Evolutionary conservation across 2,113 vertebrate species (phyloP).

Genomic region (Orcinus orca): DNA sequence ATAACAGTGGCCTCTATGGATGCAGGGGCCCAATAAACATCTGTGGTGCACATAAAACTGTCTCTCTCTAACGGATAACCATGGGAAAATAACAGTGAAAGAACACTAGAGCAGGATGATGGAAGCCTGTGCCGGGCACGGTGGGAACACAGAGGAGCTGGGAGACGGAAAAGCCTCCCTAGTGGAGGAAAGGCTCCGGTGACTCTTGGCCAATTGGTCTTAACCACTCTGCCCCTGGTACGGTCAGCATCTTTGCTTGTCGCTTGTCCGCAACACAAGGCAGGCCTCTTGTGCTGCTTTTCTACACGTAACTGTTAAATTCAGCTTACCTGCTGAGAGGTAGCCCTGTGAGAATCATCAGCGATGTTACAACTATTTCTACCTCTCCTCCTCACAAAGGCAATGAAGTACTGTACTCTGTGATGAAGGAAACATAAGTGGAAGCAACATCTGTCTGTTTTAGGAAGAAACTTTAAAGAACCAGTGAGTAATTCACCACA

Average conservation of each 20-base stretch:
- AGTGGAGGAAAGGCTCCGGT: background rate
- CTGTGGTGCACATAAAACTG: background rate
- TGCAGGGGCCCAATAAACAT: background rate
- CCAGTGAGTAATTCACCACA: background rate
- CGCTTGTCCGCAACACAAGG: no score
- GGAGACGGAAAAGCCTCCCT: background rate
- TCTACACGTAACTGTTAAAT: background rate
- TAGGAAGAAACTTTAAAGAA: background rate
- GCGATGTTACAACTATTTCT: background rate
- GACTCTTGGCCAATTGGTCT: background rate
- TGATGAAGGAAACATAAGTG: background rate
- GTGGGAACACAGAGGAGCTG: background rate
- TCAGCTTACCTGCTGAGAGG: background rate
- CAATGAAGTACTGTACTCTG: background rate
- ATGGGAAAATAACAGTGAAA: background rate
- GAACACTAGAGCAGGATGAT: background rate
- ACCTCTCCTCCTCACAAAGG: background rate
- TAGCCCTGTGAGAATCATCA: no score
- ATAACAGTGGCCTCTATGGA: background rate
- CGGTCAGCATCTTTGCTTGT: background rate
- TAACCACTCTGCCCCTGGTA: background rate
- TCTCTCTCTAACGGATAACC: background rate
- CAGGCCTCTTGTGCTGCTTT: background rate
- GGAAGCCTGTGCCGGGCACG: fast-evolving
- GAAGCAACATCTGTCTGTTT: background rate